Percentiles rank a stretch among this genome's conserved stretches.
Conservation (phyloP, 1,140 invertebrate genomes). For the Lepidostoma basale region DNA sequence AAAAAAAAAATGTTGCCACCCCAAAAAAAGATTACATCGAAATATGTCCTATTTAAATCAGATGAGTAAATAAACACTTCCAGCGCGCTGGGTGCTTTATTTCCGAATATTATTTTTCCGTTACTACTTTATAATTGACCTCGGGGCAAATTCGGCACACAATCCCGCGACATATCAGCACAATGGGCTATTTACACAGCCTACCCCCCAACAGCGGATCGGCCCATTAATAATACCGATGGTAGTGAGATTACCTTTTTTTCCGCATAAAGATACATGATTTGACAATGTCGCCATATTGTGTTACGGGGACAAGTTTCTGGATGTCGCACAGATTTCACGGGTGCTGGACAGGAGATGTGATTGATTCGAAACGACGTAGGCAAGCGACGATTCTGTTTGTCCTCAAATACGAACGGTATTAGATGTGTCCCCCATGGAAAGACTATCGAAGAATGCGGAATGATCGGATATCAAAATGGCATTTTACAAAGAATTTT, state of each 20-base stretch:
- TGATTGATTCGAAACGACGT: slow-evolving; percentile 31
- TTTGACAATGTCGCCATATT: slow-evolving; percentile 30
- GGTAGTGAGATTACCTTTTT: slow-evolving; percentile 42
- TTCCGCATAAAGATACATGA: slow-evolving; percentile 34
- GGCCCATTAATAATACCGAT: slow-evolving; percentile 30
- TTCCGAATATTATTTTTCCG: slow-evolving; percentile 31
- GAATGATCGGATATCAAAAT: slow-evolving; percentile 2
- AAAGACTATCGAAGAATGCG: background rate
- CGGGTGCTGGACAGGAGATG: slow-evolving; percentile 3
- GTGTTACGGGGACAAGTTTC: slow-evolving; percentile 4
- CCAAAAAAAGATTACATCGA: too few relatives aligned
- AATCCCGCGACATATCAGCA: slow-evolving; percentile 25
- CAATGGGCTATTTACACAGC: slow-evolving; percentile 30
- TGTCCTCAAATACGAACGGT: slow-evolving; percentile 18
- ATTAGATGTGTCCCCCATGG: slow-evolving; percentile 19
- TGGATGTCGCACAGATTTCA: slow-evolving; percentile 34
- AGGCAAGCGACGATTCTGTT: slow-evolving; percentile 23
- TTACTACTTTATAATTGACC: slow-evolving; percentile 28
- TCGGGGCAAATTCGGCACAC: background rate
- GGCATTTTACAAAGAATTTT: too few relatives aligned
- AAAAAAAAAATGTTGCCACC: too few relatives aligned
- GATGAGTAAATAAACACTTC: background rate
- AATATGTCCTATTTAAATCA: too few relatives aligned
- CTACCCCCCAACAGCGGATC: slow-evolving; percentile 23
- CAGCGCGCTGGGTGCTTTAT: too few relatives aligned